These are phyloP conservation scores for Atlantisia rogersi DNA, from an alignment of 2,113 vertebrate genomes.

Conservation along the genomic window DNA sequence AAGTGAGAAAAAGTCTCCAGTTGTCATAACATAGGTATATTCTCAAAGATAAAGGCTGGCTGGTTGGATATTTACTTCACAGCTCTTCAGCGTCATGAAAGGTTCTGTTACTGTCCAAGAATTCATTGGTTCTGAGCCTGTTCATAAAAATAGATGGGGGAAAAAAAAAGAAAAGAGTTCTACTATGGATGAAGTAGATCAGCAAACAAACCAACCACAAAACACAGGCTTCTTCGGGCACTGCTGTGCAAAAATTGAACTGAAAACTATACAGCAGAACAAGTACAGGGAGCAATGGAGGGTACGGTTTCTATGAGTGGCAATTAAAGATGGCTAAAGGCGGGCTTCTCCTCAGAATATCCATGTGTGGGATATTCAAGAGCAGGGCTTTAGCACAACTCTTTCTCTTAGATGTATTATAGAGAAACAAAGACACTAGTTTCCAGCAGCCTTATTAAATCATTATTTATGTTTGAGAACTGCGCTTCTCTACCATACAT, in stretches of 20 bases:
- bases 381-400: neutral
- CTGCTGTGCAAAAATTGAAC: neutral
- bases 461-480: neutral
- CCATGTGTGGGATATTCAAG: neutral
- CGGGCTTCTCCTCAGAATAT: neutral
- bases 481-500: neutral
- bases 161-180: neutral
- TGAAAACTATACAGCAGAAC: neutral
- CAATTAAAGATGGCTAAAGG: neutral
- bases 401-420: neutral
- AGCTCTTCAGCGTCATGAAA: neutral
- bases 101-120: neutral
- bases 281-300: accelerated
- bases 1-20: neutral
- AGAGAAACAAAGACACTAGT: neutral
- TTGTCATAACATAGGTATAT: neutral
- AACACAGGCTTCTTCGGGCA: neutral
- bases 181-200: neutral
- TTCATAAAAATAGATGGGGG: neutral
- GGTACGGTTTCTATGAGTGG: neutral
- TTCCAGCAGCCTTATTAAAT: neutral
- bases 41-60: neutral
- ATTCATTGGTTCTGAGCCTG: neutral
- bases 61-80: neutral
- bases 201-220: neutral